Base-by-base conservation (phyloP, 2,113 vertebrate species). In the Plestiodon gilberti region DNA sequence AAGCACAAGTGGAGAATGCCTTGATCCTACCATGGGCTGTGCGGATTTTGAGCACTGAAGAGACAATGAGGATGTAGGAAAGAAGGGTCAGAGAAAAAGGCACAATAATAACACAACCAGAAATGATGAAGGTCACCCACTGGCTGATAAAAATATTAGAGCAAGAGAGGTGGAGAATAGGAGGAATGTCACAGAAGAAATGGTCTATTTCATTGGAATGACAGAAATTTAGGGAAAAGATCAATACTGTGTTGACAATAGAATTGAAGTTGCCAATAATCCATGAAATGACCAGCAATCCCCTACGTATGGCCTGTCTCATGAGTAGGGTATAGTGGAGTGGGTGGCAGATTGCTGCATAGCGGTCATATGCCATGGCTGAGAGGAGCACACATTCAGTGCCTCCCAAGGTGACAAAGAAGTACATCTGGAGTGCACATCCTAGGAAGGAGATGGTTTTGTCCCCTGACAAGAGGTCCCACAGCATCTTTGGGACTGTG, bases 151-250 rank as follows among this genome's bases (percentile, higher is more conserved):
- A 33, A 2, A 13, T 70, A 18, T 70, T n/a, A 33, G n/a, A 70
- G 67, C n/a, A 70, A 17, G 65, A 69, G 65, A 65, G 64, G 9
- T 30, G 64, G 5, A 65, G 64, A 10, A 92, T 52, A 3, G 89
- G 89, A 1, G 78, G 89, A 10, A 91, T 89, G 52, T 92, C 90
- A 61, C 89, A 93, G 76, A 93, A 93, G 78, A 91, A 89, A 38
- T 93, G 92, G 33, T 90, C 78, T 86, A 57, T 77, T 7, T 57
- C 5, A 3, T n/a, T 55, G 74, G 28, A 55, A 14, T 55, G 28
- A 30, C 75, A n/a, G 75, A 77, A 75, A 2, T 48, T 23, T 1
- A 52, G 1, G 73, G 40, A 75, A 28, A 75, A 75, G 10, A 75
- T 40, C 23, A 75, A 28, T 2, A 40, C 43, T 5, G 73, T 75